phyloP scores from a whole-genome alignment of 2,888 invertebrate species.

The Melolontha melolontha region DNA sequence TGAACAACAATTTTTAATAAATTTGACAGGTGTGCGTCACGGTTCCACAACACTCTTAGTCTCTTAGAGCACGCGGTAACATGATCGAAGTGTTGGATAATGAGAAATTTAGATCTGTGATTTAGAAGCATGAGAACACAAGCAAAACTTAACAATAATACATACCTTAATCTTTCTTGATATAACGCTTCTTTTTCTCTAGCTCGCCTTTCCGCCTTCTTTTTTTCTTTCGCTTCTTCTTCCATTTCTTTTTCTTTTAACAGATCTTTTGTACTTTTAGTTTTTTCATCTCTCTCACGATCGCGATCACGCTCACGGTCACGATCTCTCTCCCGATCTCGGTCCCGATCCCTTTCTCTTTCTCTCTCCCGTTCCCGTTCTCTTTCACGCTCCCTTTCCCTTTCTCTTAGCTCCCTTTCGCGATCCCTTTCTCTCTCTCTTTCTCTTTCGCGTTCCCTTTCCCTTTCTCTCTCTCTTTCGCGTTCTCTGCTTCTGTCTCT shows the following conservation, averaged over 20 bases:
- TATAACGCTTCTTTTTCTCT: slow-evolving; percentile 97
- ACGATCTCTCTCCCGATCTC: slow-evolving; percentile 71
- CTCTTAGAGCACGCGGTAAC: no score
- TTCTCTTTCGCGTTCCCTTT: slow-evolving; percentile 61
- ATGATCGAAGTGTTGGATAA: no score
- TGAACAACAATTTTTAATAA: no score
- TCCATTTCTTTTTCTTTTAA: slow-evolving; percentile 86
- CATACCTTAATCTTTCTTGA: slow-evolving; percentile 78
- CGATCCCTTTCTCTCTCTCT: slow-evolving; percentile 61
- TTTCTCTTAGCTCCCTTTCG: slow-evolving; percentile 62
- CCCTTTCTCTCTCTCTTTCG: slow-evolving; percentile 56
- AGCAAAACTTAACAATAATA: no score
- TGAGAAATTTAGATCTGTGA: no score
- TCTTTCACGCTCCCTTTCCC: slow-evolving; percentile 68
- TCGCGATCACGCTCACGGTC: slow-evolving; percentile 70
- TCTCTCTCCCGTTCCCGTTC: slow-evolving; percentile 70
- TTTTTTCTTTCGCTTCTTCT: slow-evolving; percentile 91
- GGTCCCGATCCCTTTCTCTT: slow-evolving; percentile 70
- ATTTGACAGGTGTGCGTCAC: no score
- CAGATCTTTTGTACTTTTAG: slow-evolving; percentile 72
- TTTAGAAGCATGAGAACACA: no score
- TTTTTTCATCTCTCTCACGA: slow-evolving; percentile 66
- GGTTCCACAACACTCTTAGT: no score
- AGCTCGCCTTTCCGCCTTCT: slow-evolving; percentile 90
- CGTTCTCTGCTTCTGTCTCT: slow-evolving; percentile 62